These are phyloP conservation scores for Thunnus albacares DNA, from an alignment of 2,797 vertebrate species.

Conservation along the genomic window DNA sequence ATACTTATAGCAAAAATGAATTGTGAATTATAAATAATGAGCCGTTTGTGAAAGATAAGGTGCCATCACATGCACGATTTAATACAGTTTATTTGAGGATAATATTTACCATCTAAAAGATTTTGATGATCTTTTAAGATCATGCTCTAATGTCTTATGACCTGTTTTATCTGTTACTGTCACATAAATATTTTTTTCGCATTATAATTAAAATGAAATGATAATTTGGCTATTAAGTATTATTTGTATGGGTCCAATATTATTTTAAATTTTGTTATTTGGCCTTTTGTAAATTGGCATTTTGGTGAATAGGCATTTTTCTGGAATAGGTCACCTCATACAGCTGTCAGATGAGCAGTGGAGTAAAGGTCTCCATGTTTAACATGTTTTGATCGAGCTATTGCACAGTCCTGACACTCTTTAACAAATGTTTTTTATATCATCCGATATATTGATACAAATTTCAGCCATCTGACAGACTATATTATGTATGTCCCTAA, in stretches of 20 bases:
- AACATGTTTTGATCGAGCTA: neutral
- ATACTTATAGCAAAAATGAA: neutral
- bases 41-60: neutral
- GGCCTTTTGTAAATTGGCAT: neutral
- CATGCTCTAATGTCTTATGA: neutral
- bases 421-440: too few relatives aligned
- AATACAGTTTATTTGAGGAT: neutral
- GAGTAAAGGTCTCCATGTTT: neutral
- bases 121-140: neutral
- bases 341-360: neutral
- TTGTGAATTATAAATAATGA: neutral
- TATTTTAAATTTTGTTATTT: neutral
- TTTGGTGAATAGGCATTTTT: neutral
- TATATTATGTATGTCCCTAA: neutral
- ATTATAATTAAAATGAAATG: neutral
- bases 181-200: neutral
- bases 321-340: neutral
- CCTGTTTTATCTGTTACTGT: neutral
- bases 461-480: neutral
- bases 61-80: neutral
- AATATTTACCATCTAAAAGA: neutral
- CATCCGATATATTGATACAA: neutral
- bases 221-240: too few relatives aligned
- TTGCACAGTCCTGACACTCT: neutral
- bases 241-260: neutral